Evolutionary conservation across 2,888 invertebrate genomes (phyloP), one percentile per base, ranked within the genome.

Genomic region (Amphipyra tragopoginis): DNA sequence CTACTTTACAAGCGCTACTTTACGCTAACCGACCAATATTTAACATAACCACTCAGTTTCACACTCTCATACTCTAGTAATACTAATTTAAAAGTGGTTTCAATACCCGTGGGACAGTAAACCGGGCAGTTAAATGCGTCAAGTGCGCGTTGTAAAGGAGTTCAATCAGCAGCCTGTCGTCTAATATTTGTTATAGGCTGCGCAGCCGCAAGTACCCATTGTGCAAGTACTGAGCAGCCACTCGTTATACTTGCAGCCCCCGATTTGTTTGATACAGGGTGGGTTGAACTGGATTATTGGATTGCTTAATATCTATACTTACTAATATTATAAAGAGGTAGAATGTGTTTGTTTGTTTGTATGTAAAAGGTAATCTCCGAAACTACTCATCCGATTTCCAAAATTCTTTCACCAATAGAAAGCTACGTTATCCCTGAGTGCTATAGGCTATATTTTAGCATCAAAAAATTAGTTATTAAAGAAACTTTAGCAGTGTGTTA

Each of bases 171-270:
- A 44, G 64, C 53, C 61, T 67, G 74, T 77, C 77, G 47, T 75
- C 70, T 74, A 77, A 77, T 77, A 88, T 89, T 89, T 90, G 89
- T 86, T 86, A 83, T 83, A 80, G 81, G 74, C 44, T 67, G 67
- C 72, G 54, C 72, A 43, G 66, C 87, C 85, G 76, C 86, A 90
- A 90, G 82, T 78, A 75, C 82, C 87, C 65, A 89, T 90, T 90
- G 90, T 90, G 71, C 36, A 47, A 39, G 49, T 60, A 63, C 59
- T 66, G 64, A 55, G 29, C 11, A 64, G 54, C 59, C 45, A 54
- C 80, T 79, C 69, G 77, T 77, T 82, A 80, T 65, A 62, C 71
- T 53, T 55, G 45, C 21, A 75, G 63, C 50, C 71, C 43, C 75
- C 40, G 53, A 75, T 57, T 54, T 74, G 34, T 56, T 11, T 49